Percentiles rank a stretch among this genome's conserved stretches.
These are phyloP conservation scores for Hylaeus volcanicus DNA, from an alignment of 1,140 invertebrate species.

Conservation along the genomic window DNA sequence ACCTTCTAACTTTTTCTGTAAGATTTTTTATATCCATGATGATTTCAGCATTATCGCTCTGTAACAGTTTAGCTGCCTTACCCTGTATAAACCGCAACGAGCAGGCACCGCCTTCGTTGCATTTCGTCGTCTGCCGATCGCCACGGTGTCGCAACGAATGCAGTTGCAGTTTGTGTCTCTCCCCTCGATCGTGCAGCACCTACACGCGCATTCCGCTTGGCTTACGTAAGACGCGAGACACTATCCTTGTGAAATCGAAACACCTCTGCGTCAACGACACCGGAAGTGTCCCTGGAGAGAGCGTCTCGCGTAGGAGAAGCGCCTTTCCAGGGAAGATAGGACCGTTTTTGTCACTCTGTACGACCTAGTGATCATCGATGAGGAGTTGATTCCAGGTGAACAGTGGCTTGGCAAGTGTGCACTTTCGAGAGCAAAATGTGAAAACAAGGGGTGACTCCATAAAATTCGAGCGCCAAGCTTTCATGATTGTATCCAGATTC, in stretches of 20 bases:
- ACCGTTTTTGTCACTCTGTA: background rate
- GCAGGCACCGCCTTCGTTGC: constrained; percentile 30
- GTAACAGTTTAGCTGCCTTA: no score
- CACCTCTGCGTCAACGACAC: constrained; percentile 18
- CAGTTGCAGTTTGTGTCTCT: constrained; percentile 8
- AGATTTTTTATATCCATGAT: no score
- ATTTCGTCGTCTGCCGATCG: constrained; percentile 26
- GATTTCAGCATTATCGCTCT: no score
- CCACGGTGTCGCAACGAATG: constrained; percentile 26
- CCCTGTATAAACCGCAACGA: constrained; percentile 33
- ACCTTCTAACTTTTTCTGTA: no score
- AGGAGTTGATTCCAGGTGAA: no score
- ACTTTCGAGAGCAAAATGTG: no score
- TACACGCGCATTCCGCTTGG: constrained; percentile 64
- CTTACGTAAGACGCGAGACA: constrained; percentile 64
- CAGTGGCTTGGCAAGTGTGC: no score
- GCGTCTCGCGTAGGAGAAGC: background rate
- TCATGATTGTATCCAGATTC: background rate
- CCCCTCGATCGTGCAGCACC: constrained; percentile 34
- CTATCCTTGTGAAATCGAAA: constrained; percentile 64
- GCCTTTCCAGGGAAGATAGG: background rate
- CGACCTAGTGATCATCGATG: no score
- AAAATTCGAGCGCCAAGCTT: background rate
- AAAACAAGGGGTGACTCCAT: no score
- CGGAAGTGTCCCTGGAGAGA: constrained; percentile 5